Percentiles rank a stretch among this genome's conserved stretches.
phyloP scores from a whole-genome alignment of 2,888 invertebrate genomes.

The Scaptomyza polygonia region DNA sequence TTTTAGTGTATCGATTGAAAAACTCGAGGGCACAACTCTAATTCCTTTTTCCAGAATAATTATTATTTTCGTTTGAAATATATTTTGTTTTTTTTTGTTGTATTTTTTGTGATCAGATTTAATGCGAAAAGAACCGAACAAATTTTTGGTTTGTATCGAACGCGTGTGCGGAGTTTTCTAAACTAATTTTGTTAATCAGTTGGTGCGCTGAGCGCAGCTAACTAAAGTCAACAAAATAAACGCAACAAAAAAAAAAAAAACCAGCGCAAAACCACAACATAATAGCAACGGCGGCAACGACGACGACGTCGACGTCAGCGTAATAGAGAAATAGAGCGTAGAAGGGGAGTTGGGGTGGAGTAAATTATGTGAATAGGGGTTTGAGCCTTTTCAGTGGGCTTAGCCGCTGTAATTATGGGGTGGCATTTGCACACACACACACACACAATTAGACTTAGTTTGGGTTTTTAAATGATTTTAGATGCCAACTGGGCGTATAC shows the following conservation, averaged over 20 bases:
- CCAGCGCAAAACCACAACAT: slow-evolving; percentile 51
- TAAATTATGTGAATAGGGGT: slow-evolving; percentile 28
- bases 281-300: slow-evolving; percentile 42
- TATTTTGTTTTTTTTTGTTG: slow-evolving; percentile 33
- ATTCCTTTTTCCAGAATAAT: slow-evolving; percentile 30
- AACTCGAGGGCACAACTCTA: slow-evolving; percentile 27
- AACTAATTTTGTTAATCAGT: slow-evolving; percentile 82
- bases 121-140: slow-evolving; percentile 72
- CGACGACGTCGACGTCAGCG: slow-evolving; percentile 71
- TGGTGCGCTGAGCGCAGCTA: slow-evolving; percentile 63
- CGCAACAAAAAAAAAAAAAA: slow-evolving; percentile 1
- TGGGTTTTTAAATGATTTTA: slow-evolving; percentile 21
- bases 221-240: slow-evolving; percentile 61
- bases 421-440: slow-evolving; percentile 45
- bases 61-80: slow-evolving; percentile 20
- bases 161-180: slow-evolving; percentile 82
- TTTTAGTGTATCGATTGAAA: neutral
- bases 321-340: slow-evolving; percentile 72
- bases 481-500: slow-evolving; percentile 39
- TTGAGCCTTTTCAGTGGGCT: slow-evolving; percentile 22
- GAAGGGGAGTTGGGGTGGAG: neutral
- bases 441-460: slow-evolving; percentile 23
- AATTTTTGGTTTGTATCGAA: slow-evolving; percentile 79
- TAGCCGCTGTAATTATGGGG: slow-evolving; percentile 60
- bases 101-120: slow-evolving; percentile 34